Evolutionary conservation across 1,140 invertebrate species (phyloP).

Genomic region (Adelges cooleyi): DNA sequence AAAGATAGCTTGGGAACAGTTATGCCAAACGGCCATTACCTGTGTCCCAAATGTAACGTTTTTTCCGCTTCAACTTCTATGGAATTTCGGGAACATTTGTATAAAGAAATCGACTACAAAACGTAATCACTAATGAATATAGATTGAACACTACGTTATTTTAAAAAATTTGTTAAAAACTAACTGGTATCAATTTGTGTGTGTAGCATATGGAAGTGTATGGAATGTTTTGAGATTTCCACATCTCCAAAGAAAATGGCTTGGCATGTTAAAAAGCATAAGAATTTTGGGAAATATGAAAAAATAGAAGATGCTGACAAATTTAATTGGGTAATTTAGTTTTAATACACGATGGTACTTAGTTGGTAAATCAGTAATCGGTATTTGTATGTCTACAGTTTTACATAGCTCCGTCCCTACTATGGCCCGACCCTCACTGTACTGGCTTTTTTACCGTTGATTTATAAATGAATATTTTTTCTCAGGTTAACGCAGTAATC

Average conservation of each 20-base stretch:
- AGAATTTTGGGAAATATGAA: background rate
- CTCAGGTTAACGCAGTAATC: background rate
- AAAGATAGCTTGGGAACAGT: background rate
- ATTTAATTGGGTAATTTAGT: conserved; percentile 13
- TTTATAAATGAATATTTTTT: background rate
- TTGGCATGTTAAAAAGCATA: conserved; percentile 20
- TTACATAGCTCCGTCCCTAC: too few relatives aligned
- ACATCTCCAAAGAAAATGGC: conserved; percentile 18
- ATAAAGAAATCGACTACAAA: conserved; percentile 8
- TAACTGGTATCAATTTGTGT: background rate
- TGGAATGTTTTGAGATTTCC: conserved; percentile 10
- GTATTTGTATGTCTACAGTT: too few relatives aligned
- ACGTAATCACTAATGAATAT: too few relatives aligned
- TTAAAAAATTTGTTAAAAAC: too few relatives aligned
- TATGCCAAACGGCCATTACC: background rate
- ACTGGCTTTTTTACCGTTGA: background rate
- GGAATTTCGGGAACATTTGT: conserved; percentile 2
- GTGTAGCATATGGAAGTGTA: background rate
- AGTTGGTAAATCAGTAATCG: too few relatives aligned
- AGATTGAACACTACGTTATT: too few relatives aligned
- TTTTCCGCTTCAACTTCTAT: background rate
- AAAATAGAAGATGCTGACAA: background rate
- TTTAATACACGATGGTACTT: too few relatives aligned
- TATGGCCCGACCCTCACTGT: too few relatives aligned
- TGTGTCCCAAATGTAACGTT: background rate